These are phyloP conservation scores for Cercopithecus mitis DNA, from an alignment of 2,797 vertebrate genomes.

Conservation along the genomic window DNA sequence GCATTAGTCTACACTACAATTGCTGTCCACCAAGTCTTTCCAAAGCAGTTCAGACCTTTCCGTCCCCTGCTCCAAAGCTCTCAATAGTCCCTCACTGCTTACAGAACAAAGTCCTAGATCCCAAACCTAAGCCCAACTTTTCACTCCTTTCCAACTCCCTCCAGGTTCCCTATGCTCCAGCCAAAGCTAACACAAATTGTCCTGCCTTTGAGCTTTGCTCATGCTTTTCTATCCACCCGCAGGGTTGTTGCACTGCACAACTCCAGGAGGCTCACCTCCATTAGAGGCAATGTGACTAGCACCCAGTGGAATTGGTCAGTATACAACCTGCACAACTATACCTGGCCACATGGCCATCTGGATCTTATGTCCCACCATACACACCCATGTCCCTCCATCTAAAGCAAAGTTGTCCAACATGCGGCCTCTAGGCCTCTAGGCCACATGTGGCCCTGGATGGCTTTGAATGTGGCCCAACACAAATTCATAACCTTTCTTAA, in stretches of 20 bases:
- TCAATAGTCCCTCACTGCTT: background rate
- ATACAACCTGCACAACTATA: background rate
- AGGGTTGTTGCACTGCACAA: background rate
- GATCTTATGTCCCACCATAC: fast-evolving
- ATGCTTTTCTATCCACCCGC: background rate
- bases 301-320: background rate
- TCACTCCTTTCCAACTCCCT: background rate
- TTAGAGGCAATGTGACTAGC: background rate
- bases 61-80: background rate
- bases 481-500: background rate
- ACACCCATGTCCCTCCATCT: background rate
- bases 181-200: background rate
- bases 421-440: background rate
- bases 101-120: background rate
- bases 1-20: fast-evolving
- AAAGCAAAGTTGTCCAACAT: background rate
- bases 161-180: background rate
- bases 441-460: background rate
- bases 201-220: background rate
- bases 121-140: background rate
- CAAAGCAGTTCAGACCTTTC: background rate
- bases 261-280: background rate
- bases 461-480: background rate
- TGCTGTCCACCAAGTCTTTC: background rate
- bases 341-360: background rate